A percentile compares a stretch with the other conserved stretches of the same genome.
These are phyloP conservation scores for Acanthoscelides obtectus DNA, from an alignment of 2,888 invertebrate genomes.

Conservation along the genomic window DNA sequence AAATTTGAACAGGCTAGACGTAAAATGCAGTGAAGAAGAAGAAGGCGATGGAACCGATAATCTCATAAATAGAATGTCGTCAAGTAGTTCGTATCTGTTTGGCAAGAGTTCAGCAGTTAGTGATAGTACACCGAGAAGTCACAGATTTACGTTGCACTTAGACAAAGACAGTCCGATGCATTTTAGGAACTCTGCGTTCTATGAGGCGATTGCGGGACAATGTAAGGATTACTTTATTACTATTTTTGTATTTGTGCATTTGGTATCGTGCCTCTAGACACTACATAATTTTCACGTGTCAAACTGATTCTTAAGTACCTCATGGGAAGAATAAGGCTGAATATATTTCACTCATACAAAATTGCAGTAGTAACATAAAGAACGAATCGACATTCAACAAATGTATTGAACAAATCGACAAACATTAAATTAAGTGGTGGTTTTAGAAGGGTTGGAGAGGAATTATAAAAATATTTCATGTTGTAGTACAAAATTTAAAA, in stretches of 20 bases:
- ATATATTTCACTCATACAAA: no score
- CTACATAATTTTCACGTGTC: neutral
- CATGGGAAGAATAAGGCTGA: no score
- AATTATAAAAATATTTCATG: no score
- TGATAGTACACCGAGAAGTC: slow-evolving; percentile 55
- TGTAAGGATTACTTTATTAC: slow-evolving; percentile 41
- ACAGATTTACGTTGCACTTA: slow-evolving; percentile 68
- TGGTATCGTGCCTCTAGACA: neutral
- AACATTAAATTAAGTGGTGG: no score
- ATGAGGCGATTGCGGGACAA: slow-evolving; percentile 69
- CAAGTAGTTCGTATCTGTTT: slow-evolving; percentile 56
- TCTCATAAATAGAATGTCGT: slow-evolving; percentile 52
- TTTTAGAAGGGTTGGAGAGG: no score
- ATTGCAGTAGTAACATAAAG: no score
- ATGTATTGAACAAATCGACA: no score
- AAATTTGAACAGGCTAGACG: slow-evolving; percentile 70
- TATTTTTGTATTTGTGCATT: no score
- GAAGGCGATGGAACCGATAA: slow-evolving; percentile 41
- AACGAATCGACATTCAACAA: no score
- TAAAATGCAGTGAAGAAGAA: slow-evolving; percentile 49
- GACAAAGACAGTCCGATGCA: slow-evolving; percentile 72
- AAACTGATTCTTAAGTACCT: no score
- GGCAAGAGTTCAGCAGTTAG: slow-evolving; percentile 49
- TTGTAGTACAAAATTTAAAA: no score
- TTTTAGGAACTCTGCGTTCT: slow-evolving; percentile 65